Evolutionary conservation across 2,113 vertebrate species (phyloP).

Genomic region (Indicator maculatus): DNA sequence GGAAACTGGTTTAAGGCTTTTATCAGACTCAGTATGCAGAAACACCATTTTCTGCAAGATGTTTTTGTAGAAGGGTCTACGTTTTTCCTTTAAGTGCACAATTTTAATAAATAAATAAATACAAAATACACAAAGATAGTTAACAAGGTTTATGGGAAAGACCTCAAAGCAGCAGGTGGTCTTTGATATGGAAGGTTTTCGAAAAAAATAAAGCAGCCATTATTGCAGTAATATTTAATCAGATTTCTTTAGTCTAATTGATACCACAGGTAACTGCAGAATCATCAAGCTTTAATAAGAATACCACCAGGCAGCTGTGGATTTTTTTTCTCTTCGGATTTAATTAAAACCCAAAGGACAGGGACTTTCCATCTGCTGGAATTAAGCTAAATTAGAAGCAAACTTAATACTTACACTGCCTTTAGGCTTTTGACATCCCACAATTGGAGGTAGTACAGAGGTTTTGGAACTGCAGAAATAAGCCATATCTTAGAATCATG

Average conservation of each 20-base stretch:
- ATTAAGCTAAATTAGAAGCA: conserved; percentile 10
- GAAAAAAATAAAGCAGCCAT: not conserved
- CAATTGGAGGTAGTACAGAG: conserved; percentile 85
- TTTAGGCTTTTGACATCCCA: conserved; percentile 85
- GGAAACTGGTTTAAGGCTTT: not conserved
- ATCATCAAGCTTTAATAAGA: conserved; percentile 39
- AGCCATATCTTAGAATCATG: conserved; percentile 31
- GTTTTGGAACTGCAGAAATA: conserved; percentile 87
- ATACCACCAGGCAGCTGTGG: not conserved
- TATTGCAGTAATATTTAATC: not conserved
- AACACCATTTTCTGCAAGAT: not conserved
- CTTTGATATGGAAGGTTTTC: not conserved
- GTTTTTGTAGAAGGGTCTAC: not conserved
- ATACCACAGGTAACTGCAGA: not conserved
- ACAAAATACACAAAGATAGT: not conserved
- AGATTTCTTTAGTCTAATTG: not conserved
- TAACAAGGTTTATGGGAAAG: not conserved
- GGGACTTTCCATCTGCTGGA: not conserved
- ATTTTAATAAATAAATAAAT: not conserved
- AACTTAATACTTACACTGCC: conserved; percentile 86
- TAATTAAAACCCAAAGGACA: conserved; percentile 63
- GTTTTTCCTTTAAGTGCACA: not conserved
- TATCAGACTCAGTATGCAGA: not conserved
- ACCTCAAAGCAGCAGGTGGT: not conserved
- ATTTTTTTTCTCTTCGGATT: conserved; percentile 4